Evolutionary conservation across 2,888 invertebrate genomes (phyloP), one percentile per base, ranked within the genome.

Genomic region (Trichopria drosophilae): DNA sequence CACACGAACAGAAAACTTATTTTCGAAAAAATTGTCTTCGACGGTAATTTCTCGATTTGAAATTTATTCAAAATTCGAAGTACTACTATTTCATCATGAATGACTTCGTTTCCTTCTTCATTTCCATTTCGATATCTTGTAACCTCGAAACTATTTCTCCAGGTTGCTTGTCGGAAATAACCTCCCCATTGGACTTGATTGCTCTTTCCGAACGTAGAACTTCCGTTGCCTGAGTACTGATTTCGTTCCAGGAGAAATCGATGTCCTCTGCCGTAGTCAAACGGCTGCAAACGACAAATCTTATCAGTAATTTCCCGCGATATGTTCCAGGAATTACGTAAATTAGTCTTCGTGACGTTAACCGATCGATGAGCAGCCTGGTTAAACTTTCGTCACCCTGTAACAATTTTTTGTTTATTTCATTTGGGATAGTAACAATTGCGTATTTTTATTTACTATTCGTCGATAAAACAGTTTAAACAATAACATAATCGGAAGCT

Each of bases 261-360:
- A 95, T 79, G 69, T 96, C 93, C 16, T 81, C 78, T 19, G 80
- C 80, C 42, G 82, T 82, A 0, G 88, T 86, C 26, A 83, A 75
- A 46, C 86, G 80, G 36, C 91, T 89, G 69, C 93, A 91, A 1
- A 95, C 78, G 0, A 86, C 91, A 68, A 94, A 90, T 34, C 96
- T 80, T 22, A 94, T 80, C 34, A 93, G 83, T 64, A 84, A 84
- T 48, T 81, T 81, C 0, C 82, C 84, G 20, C 81, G 80, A 59
- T 85, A 84, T 35, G 81, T 83, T 3, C 90, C 88, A 4, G 92
- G 88, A 29, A 92, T 87, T 71, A 95, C 80, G 67, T 88, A 93
- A 46, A 96, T 83, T 57, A 87, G 83, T 63, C 87, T 89, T 48
- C 88, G 82, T 26, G 83, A 83, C 57, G 85, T 88, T 36, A 96